A percentile compares a stretch with the other conserved stretches of the same genome.
Conservation (phyloP, 2,888 invertebrate species). For the Prenolepis imparis region DNA sequence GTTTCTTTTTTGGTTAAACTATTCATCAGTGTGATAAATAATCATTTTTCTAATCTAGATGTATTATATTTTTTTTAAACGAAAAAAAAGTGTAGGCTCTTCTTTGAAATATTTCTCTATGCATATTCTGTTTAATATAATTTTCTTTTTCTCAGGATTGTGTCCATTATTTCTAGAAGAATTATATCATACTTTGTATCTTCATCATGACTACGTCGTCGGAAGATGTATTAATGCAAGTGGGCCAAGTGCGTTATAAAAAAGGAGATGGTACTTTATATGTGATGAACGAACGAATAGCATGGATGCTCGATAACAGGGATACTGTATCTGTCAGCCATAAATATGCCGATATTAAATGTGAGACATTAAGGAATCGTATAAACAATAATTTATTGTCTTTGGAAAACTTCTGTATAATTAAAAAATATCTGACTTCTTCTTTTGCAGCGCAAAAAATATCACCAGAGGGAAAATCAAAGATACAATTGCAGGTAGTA, state of each 20-base stretch:
- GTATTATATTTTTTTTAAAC: background rate
- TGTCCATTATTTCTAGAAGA: constrained; percentile 73
- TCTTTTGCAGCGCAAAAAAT: constrained; percentile 95
- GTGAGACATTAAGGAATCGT: constrained; percentile 87
- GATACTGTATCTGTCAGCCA: constrained; percentile 97
- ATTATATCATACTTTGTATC: constrained; percentile 76
- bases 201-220: constrained; percentile 94
- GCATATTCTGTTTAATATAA: background rate
- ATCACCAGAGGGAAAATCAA: constrained; percentile 98
- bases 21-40: background rate
- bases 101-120: background rate
- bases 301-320: constrained; percentile 97
- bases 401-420: background rate
- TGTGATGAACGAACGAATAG: constrained; percentile 97
- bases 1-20: background rate
- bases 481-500: constrained; percentile 98
- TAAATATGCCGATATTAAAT: constrained; percentile 98
- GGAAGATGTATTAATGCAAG: constrained; percentile 97
- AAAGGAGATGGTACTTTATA: constrained; percentile 98
- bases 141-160: constrained; percentile 54
- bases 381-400: constrained; percentile 50
- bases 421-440: constrained; percentile 22
- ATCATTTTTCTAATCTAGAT: background rate
- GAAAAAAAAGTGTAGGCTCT: background rate
- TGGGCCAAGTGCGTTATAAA: constrained; percentile 96